Percentiles rank a stretch among this genome's conserved stretches.
phyloP scores from a whole-genome alignment of 2,888 invertebrate genomes.

The Agrotis ipsilon region DNA sequence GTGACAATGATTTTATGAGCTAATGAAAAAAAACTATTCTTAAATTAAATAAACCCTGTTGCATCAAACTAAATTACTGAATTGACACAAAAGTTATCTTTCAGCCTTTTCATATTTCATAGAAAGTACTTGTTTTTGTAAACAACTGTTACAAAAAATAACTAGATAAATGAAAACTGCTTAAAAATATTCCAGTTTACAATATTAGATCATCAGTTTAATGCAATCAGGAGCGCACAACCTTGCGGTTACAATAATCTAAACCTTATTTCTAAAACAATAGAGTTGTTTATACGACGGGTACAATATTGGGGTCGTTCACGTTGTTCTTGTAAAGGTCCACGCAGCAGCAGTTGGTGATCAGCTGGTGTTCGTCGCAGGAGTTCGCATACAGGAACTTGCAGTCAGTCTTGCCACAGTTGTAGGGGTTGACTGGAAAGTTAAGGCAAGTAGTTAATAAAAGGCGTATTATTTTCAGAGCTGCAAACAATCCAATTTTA shows the following conservation, averaged over 20 bases:
- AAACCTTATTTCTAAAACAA: conserved; percentile 7
- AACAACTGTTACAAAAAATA: neutral
- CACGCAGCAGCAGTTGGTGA: conserved; percentile 94
- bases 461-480: too few species aligned
- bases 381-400: conserved; percentile 94
- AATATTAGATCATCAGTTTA: conserved; percentile 48
- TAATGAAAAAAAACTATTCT: conserved; percentile 25
- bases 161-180: neutral
- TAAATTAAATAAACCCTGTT: conserved; percentile 36
- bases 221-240: conserved; percentile 56
- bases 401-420: conserved; percentile 93
- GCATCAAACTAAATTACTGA: conserved; percentile 57
- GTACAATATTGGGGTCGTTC: conserved; percentile 58
- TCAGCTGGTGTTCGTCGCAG: conserved; percentile 93
- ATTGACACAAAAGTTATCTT: neutral
- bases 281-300: conserved; percentile 56
- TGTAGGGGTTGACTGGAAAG: conserved; percentile 87
- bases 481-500: too few species aligned
- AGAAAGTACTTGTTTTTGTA: neutral
- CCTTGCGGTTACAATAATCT: conserved; percentile 11
- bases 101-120: neutral
- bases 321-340: conserved; percentile 85
- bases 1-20: conserved; percentile 38
- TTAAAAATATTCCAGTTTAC: neutral
- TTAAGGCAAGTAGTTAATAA: neutral